Percentiles rank a stretch among this genome's conserved stretches.
Evolutionary conservation across 2,113 vertebrate species (phyloP).

Genomic region (Rhinichthys klamathensis): DNA sequence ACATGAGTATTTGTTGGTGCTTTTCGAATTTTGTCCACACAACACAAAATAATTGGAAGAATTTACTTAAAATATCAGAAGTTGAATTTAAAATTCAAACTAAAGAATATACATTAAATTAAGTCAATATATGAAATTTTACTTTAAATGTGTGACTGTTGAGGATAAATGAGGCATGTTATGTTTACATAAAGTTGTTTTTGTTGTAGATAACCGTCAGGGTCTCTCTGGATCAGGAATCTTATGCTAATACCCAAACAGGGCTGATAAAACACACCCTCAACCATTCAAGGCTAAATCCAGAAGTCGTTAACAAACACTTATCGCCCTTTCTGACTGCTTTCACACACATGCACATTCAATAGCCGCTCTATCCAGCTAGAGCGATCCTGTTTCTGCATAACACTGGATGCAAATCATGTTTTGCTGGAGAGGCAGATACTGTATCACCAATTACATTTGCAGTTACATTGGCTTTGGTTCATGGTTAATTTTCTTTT

Average conservation of each 20-base stretch:
- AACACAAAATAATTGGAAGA: neutral
- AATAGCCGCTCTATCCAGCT: neutral
- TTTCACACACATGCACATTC: slow-evolving; percentile 34
- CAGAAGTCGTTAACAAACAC: slow-evolving; percentile 24
- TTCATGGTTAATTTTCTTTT: neutral
- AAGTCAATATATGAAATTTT: neutral
- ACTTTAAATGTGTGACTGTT: neutral
- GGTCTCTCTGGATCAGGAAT: slow-evolving; percentile 11
- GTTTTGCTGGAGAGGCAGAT: neutral
- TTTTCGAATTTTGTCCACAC: neutral
- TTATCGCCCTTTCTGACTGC: slow-evolving; percentile 32
- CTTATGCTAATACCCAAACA: slow-evolving; percentile 33
- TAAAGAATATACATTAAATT: neutral
- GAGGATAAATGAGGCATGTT: neutral
- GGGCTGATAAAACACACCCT: slow-evolving; percentile 26
- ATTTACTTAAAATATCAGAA: neutral
- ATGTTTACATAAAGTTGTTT: neutral
- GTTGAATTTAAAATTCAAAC: neutral
- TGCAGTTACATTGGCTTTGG: neutral
- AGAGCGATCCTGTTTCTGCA: neutral
- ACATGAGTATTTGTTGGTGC: neutral
- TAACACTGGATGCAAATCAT: slow-evolving; percentile 30
- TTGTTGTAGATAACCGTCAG: slow-evolving; percentile 15
- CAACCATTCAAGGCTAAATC: slow-evolving; percentile 31
- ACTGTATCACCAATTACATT: neutral